Conservation (phyloP, 2,888 invertebrate species). For the Apodemia mormo region DNA sequence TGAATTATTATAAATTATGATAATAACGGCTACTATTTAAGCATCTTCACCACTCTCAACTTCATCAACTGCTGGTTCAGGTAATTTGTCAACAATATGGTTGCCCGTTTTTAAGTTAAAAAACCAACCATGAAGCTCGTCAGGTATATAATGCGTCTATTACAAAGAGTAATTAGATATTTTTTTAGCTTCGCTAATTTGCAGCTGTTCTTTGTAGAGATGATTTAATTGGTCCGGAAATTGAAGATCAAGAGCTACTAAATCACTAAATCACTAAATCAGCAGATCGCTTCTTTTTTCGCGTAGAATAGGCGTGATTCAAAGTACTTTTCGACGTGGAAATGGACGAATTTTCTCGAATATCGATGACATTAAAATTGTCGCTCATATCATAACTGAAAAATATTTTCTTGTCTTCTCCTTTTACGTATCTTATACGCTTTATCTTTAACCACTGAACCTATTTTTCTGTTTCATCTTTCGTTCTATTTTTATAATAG, state of each 20-base stretch:
- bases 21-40: not conserved
- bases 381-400: constrained; percentile 1
- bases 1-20: constrained; percentile 3
- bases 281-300: not conserved
- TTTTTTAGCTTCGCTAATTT: not conserved
- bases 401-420: constrained; percentile 1
- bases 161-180: not conserved
- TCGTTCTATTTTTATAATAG: constrained; percentile 16
- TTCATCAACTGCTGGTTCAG: not conserved
- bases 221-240: not conserved
- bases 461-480: not conserved
- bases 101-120: not conserved
- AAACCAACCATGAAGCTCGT: no score
- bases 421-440: constrained; percentile 12
- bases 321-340: not conserved
- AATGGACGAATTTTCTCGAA: not conserved
- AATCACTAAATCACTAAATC: constrained; percentile 8
- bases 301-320: not conserved
- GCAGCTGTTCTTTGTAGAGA: not conserved
- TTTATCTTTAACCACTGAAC: constrained; percentile 15
- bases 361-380: not conserved
- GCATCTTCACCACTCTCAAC: constrained; percentile 1
- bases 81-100: not conserved
- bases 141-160: not conserved
- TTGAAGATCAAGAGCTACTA: not conserved